Conservation (phyloP, 1,140 invertebrate genomes). For the Macrobrachium rosenbergii region DNA sequence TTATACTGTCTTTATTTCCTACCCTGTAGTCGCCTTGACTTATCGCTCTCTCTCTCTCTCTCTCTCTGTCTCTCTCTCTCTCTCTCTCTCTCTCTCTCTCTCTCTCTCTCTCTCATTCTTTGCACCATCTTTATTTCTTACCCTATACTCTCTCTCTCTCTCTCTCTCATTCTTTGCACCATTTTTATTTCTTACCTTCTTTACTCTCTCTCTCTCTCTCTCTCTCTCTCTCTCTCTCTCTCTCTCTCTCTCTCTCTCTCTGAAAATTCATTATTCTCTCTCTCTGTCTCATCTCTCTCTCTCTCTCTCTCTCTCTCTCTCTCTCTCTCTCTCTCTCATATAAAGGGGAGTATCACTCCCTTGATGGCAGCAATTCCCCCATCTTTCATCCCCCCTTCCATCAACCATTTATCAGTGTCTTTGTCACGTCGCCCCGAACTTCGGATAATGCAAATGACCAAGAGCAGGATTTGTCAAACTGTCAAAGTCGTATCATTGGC, state of each 20-base stretch:
- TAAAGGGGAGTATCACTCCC: background rate
- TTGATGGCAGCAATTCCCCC: background rate
- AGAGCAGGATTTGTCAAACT: too few relatives aligned
- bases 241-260: background rate
- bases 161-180: background rate
- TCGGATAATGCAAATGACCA: too few relatives aligned
- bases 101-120: background rate
- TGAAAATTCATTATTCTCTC: too few relatives aligned
- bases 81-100: background rate
- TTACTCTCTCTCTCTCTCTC: background rate
- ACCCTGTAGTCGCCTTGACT: background rate
- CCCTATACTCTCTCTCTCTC: background rate
- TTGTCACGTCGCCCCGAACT: too few relatives aligned
- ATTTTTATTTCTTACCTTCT: background rate
- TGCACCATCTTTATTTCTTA: background rate
- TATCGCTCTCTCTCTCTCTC: background rate
- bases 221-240: too few relatives aligned
- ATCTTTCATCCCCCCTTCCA: background rate
- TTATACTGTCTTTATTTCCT: background rate
- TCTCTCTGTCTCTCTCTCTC: background rate
- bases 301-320: background rate
- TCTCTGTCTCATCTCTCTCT: too few relatives aligned
- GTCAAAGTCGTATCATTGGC: too few relatives aligned
- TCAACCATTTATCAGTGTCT: background rate
- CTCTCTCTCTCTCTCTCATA: constrained; percentile 8